Base-by-base conservation (phyloP, 1,140 invertebrate species). In the Aphelenchoides avenae region DNA sequence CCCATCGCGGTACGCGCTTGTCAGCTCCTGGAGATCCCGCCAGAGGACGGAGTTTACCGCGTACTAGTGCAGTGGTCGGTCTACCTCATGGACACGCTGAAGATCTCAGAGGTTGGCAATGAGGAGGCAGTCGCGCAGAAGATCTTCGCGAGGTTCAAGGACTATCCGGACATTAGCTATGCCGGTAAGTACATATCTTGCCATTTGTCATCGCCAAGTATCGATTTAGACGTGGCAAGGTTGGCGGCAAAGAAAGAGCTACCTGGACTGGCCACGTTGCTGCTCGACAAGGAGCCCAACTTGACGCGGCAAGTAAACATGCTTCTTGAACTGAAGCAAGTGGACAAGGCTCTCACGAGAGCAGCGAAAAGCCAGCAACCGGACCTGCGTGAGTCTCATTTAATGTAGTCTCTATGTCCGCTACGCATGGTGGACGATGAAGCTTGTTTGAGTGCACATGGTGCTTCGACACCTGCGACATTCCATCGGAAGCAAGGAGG, bases 91-190 rank as follows among this genome's bases (percentile, higher is more conserved):
- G 22, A 20, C 18, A 29, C 22, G 43, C 26, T 3, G 24, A 29
- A n/a, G 29, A 11, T 15, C 31, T 6, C 46, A 15, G 22, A 58
- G 18, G 11, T 26, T 30, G 34, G 30, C 5, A 31, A 48, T 15
- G 27, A 33, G 29, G 33, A 43, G 18, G 48, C 26, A 22, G 27
- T 50, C 18, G 34, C 42, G 15, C 43, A 53, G 26, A 47, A 52
- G 34, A 56, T 62, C 22, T 50, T 60, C 31, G 31, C 43, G 31
- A 36, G 47, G n/a, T 29, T 62, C 18, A 37, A 13, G 11, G 29
- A 40, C 29, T 62, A 63, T 22, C 56, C 56, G 36, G 47, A 40
- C 2, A 62, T 61, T 4, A 58, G 59, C 37, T 62, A 62, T 48
- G 59, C 59, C 13, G 59, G 57, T 61, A 33, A 34, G 22, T 36